Conservation (phyloP, 2,888 invertebrate species). For the Elysia crispata region DNA sequence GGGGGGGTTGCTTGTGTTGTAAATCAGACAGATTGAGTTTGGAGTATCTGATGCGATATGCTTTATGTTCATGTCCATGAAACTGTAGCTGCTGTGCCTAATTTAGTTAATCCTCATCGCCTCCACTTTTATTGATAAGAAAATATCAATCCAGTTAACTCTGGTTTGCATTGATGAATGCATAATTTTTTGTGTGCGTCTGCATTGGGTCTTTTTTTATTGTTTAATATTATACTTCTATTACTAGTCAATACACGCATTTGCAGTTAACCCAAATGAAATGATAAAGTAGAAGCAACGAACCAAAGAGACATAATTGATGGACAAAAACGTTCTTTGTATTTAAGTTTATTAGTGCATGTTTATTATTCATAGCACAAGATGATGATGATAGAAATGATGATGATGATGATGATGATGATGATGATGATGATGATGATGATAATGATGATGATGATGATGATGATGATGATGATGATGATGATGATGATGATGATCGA, state of each 20-base stretch:
- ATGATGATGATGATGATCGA: slow-evolving; percentile 24
- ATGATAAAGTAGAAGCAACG: too few relatives aligned
- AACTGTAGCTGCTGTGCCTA: neutral
- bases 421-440: slow-evolving; percentile 24
- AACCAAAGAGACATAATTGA: too few relatives aligned
- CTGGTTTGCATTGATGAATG: neutral
- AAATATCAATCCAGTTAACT: neutral
- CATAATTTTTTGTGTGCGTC: neutral
- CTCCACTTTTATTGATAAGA: neutral
- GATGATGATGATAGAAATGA: slow-evolving; percentile 27
- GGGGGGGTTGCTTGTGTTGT: too few relatives aligned
- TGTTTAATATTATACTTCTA: too few relatives aligned
- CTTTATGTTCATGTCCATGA: neutral
- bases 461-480: slow-evolving; percentile 34
- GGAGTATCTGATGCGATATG: too few relatives aligned
- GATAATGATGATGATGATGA: slow-evolving; percentile 29
- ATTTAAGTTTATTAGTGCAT: too few relatives aligned
- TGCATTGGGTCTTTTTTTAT: too few relatives aligned
- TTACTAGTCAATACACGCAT: too few relatives aligned
- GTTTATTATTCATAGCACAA: neutral
- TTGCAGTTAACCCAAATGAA: too few relatives aligned
- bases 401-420: slow-evolving; percentile 33
- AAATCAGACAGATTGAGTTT: neutral
- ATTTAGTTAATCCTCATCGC: neutral
- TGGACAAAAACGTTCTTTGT: too few relatives aligned